These are phyloP conservation scores for Ceryle rudis DNA, from an alignment of 2,797 vertebrate genomes.

Conservation along the genomic window DNA sequence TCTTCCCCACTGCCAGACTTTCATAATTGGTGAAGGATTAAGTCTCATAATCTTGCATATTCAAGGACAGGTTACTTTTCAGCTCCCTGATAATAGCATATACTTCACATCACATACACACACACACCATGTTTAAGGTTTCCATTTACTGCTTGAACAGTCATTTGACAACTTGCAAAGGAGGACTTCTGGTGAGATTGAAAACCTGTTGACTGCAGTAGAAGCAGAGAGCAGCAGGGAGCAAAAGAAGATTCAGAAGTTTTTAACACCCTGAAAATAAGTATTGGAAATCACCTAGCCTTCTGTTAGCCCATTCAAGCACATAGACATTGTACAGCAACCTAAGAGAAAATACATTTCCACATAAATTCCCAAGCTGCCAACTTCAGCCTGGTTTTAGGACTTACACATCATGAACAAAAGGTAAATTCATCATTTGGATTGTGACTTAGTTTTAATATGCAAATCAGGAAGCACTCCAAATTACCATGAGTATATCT, in stretches of 20 bases:
- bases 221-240: background rate
- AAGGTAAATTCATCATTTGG: background rate
- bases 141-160: conserved; percentile 46
- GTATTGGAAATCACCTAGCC: background rate
- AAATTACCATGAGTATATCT: background rate
- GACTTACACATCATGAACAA: background rate
- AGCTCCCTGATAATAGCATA: background rate
- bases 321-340: background rate
- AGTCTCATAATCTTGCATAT: background rate
- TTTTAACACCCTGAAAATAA: conserved; percentile 20
- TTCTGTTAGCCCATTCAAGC: conserved; percentile 3
- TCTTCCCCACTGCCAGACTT: background rate
- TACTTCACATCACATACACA: background rate
- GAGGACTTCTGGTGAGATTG: conserved; percentile 37
- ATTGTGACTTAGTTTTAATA: background rate
- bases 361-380: background rate
- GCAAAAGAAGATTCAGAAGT: background rate
- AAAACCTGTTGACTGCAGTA: conserved; percentile 41
- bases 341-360: background rate
- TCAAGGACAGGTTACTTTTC: background rate
- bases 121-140: background rate
- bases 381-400: background rate
- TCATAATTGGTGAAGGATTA: background rate
- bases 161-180: conserved; percentile 47
- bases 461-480: background rate